phyloP scores from a whole-genome alignment of 92 coral and sea anemone species.

The Porites divaricata region DNA sequence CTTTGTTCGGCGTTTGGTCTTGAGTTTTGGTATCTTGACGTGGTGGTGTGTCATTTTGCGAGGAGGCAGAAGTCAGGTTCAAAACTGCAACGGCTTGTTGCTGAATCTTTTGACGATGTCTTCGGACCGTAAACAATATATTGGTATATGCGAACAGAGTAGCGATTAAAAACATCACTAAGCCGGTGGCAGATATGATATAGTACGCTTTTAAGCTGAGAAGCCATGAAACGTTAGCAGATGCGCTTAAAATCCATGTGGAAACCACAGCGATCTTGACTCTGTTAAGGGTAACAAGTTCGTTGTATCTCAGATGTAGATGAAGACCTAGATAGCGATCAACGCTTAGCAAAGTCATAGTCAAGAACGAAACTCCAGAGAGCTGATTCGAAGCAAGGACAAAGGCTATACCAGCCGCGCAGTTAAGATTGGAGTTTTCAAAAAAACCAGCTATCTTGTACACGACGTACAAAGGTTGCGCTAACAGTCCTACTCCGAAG shows the following conservation, averaged over 20 bases:
- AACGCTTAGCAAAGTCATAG: neutral
- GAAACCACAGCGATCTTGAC: slow-evolving; percentile 10
- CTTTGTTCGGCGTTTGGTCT: neutral
- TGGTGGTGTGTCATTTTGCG: neutral
- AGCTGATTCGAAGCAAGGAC: slow-evolving; percentile 10
- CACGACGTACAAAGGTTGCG: slow-evolving; percentile 10
- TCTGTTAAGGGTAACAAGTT: slow-evolving; percentile 7
- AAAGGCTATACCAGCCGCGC: slow-evolving; percentile 17
- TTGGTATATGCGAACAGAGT: slow-evolving; percentile 8
- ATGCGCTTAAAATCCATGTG: slow-evolving; percentile 8
- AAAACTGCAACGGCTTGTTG: neutral
- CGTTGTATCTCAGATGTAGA: slow-evolving; percentile 25
- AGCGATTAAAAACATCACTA: neutral
- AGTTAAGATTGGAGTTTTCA: neutral
- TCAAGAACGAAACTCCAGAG: neutral
- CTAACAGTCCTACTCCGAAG: slow-evolving; percentile 8
- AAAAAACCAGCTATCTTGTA: slow-evolving; percentile 21
- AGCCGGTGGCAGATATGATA: neutral
- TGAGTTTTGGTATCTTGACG: neutral
- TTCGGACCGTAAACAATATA: neutral
- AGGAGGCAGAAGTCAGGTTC: neutral
- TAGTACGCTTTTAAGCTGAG: slow-evolving; percentile 3
- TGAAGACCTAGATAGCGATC: neutral
- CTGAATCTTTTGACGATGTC: slow-evolving; percentile 4
- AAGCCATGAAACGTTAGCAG: neutral